A percentile compares a stretch with the other conserved stretches of the same genome.
phyloP scores from a whole-genome alignment of 2,113 vertebrate genomes.

The Entelurus aequoreus region DNA sequence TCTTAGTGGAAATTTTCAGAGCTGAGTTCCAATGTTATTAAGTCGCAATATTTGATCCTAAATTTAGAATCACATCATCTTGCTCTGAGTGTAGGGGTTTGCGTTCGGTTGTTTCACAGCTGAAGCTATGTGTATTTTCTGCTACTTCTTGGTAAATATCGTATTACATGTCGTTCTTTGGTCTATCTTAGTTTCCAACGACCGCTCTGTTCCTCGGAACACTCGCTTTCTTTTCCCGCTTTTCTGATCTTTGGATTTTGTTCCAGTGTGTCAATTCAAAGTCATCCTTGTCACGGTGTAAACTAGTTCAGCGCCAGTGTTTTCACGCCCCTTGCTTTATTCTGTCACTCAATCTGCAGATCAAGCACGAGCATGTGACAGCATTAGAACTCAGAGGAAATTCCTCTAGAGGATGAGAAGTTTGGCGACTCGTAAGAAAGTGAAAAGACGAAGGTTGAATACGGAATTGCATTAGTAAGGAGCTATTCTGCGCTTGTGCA shows the following conservation, averaged over 20 bases:
- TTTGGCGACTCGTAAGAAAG: slow-evolving; percentile 19
- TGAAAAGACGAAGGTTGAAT: slow-evolving; percentile 37
- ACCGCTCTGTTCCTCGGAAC: too few species aligned
- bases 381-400: slow-evolving; percentile 55
- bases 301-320: background rate
- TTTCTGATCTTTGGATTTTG: background rate
- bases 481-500: background rate
- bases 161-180: too few species aligned
- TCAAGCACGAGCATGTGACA: slow-evolving; percentile 61
- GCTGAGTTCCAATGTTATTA: too few species aligned
- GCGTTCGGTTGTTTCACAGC: too few species aligned
- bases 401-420: slow-evolving; percentile 55
- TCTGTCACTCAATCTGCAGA: slow-evolving; percentile 44
- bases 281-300: slow-evolving; percentile 6
- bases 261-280: slow-evolving; percentile 8
- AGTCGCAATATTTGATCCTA: too few species aligned
- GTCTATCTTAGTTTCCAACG: too few species aligned
- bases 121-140: too few species aligned
- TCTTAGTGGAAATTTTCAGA: too few species aligned
- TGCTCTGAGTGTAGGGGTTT: too few species aligned
- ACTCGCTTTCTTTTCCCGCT: background rate
- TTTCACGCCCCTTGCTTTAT: slow-evolving; percentile 33
- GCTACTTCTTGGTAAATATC: too few species aligned
- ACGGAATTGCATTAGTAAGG: background rate
- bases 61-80: too few species aligned